Conservation (phyloP, 2,113 vertebrate species). For the Chascanopsetta lugubris region DNA sequence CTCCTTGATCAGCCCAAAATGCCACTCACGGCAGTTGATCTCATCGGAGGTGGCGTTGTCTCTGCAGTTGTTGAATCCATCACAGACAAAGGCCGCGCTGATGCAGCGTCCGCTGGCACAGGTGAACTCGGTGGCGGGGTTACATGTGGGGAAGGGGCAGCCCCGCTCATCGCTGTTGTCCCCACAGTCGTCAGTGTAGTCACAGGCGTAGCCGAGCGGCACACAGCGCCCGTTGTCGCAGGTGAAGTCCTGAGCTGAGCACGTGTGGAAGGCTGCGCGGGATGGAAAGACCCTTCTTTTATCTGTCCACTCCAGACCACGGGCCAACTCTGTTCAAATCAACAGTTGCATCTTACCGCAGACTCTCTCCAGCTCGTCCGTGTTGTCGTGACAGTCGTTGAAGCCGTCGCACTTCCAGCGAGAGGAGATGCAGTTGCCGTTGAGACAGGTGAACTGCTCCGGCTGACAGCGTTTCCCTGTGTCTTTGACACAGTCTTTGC, state of each 20-base stretch:
- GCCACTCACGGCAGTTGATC: conserved; percentile 90
- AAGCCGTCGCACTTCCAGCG: conserved; percentile 87
- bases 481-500: conserved; percentile 89
- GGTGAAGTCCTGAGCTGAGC: conserved; percentile 86
- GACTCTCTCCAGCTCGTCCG: conserved; percentile 90
- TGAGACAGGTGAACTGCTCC: conserved; percentile 89
- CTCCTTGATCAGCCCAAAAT: not conserved
- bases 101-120: conserved; percentile 90
- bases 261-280: conserved; percentile 89
- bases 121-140: conserved; percentile 85
- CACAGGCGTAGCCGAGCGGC: conserved; percentile 84
- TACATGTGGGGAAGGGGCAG: conserved; percentile 89
- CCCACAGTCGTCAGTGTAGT: conserved; percentile 91
- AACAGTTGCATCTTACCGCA: conserved; percentile 85
- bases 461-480: conserved; percentile 82
- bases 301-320: not conserved
- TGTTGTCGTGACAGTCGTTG: conserved; percentile 86
- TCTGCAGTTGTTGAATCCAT: conserved; percentile 88
- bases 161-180: conserved; percentile 91
- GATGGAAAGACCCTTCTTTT: not conserved
- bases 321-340: not conserved
- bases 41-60: conserved; percentile 92
- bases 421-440: conserved; percentile 83
- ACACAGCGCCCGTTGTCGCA: conserved; percentile 90
- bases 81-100: conserved; percentile 83